A percentile compares a stretch with the other conserved stretches of the same genome.
phyloP scores from a whole-genome alignment of 1,140 invertebrate genomes.

The Lethocerus indicus region DNA sequence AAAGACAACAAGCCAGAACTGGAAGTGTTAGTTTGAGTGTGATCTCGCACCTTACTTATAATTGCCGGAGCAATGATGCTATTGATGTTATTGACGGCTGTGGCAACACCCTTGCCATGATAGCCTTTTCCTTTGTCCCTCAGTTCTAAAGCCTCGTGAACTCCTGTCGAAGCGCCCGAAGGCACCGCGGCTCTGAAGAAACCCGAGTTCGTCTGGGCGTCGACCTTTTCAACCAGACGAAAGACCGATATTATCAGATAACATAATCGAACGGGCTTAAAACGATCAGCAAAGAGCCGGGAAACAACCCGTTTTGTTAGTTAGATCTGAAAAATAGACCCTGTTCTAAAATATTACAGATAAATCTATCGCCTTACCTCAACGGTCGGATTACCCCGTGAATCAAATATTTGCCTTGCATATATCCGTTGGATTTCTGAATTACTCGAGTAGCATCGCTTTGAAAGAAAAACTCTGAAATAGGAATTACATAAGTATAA shows the following conservation, averaged over 20 bases:
- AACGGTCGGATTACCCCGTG: constrained; percentile 95
- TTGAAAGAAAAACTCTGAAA: too few species aligned
- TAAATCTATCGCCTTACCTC: constrained; percentile 43
- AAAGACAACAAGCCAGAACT: neutral
- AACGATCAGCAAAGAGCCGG: neutral
- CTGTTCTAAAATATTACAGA: neutral
- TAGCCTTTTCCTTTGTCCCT: constrained; percentile 86
- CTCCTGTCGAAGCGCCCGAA: constrained; percentile 94
- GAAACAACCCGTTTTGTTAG: neutral
- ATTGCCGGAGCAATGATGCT: constrained; percentile 75
- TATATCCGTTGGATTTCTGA: constrained; percentile 74
- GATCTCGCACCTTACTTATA: constrained; percentile 40
- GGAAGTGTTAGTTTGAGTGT: neutral
- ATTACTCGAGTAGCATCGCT: too few species aligned
- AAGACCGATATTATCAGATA: neutral
- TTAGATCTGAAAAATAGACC: neutral
- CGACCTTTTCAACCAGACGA: constrained; percentile 36
- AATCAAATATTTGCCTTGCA: constrained; percentile 96
- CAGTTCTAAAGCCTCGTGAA: constrained; percentile 93
- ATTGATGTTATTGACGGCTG: constrained; percentile 90
- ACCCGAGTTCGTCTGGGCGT: constrained; percentile 51
- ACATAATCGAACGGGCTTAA: neutral
- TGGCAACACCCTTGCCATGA: constrained; percentile 88
- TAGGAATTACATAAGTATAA: too few species aligned
- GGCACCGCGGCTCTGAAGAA: constrained; percentile 93